Percentiles rank a stretch among this genome's conserved stretches.
phyloP scores from a whole-genome alignment of 2,113 vertebrate genomes.

The Ellobius talpinus region DNA sequence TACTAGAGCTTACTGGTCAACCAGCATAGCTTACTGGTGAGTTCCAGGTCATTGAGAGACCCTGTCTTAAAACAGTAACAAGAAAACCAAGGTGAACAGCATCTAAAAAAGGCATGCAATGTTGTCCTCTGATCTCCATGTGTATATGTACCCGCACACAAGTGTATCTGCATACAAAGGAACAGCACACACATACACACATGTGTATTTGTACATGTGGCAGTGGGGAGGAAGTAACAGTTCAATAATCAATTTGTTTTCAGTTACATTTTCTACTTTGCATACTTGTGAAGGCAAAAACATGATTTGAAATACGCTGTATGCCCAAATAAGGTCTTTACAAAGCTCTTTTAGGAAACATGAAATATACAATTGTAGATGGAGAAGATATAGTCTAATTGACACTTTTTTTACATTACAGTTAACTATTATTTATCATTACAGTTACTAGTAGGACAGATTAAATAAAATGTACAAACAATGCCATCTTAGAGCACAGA shows the following conservation, averaged over 20 bases:
- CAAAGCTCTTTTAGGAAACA: neutral
- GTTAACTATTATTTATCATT: constrained; percentile 5
- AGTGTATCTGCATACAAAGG: neutral
- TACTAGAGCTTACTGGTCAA: neutral
- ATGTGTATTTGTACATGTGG: neutral
- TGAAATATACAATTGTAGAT: neutral
- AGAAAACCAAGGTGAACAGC: neutral
- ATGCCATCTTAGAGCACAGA: neutral
- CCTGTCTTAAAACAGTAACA: neutral
- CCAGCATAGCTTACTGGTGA: neutral
- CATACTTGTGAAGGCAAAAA: neutral
- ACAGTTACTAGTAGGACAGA: neutral
- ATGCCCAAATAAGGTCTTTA: neutral
- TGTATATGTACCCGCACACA: neutral
- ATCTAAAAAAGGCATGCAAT: no score
- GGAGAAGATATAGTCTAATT: neutral
- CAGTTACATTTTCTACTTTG: neutral
- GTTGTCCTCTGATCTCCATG: neutral
- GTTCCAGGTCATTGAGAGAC: no score
- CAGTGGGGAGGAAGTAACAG: neutral
- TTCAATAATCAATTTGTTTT: neutral
- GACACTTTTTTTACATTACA: neutral
- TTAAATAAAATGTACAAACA: neutral
- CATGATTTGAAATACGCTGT: neutral
- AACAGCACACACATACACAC: neutral